phyloP scores from a whole-genome alignment of 92 coral and sea anemone genomes.

The Galaxea fascicularis region DNA sequence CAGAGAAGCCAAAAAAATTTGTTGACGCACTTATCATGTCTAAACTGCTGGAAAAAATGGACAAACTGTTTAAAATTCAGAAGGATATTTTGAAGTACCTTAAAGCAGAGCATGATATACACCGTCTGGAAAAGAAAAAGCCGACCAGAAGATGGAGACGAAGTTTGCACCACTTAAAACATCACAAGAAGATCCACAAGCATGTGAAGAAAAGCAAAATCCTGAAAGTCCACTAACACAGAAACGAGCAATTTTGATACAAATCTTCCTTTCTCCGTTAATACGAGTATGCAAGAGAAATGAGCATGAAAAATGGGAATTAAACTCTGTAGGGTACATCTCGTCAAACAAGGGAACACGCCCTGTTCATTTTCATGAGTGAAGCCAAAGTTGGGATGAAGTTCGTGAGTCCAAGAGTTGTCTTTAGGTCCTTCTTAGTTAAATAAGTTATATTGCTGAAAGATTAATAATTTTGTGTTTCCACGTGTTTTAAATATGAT shows the following conservation, averaged over 20 bases:
- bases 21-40: conserved; percentile 30
- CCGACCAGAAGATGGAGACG: conserved; percentile 33
- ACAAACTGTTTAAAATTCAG: conserved; percentile 72
- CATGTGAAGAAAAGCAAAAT: not conserved
- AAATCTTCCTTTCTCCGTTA: not conserved
- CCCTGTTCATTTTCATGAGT: too few relatives aligned
- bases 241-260: too few relatives aligned
- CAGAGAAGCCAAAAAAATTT: conserved; percentile 10
- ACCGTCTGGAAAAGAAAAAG: conserved; percentile 10
- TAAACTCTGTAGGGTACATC: not conserved
- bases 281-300: not conserved
- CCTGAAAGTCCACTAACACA: not conserved
- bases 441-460: too few relatives aligned
- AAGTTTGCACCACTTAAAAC: conserved; percentile 33
- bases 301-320: not conserved
- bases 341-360: not conserved
- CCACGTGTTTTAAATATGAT: not conserved
- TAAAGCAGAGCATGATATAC: conserved; percentile 51
- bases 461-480: too few relatives aligned
- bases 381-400: too few relatives aligned
- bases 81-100: conserved; percentile 70
- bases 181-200: conserved; percentile 25
- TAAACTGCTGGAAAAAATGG: conserved; percentile 67
- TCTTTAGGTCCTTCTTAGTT: too few relatives aligned
- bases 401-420: too few relatives aligned